Conservation (phyloP, 2,888 invertebrate species). For the Drosophila putrida region DNA sequence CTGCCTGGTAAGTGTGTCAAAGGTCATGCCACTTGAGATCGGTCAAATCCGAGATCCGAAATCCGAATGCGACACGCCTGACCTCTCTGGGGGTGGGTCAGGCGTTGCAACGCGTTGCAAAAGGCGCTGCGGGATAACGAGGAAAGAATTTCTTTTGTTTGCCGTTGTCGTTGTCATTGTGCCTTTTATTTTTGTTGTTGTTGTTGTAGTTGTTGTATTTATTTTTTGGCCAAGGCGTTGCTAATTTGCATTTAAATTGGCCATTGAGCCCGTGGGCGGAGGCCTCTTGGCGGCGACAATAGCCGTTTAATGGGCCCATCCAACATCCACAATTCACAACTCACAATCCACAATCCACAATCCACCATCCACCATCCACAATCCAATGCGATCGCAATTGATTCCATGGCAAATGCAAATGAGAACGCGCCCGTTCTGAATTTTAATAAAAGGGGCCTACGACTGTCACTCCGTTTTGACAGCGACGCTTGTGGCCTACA, state of each 20-base stretch:
- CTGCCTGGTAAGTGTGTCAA: constrained; percentile 82
- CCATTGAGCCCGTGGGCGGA: constrained; percentile 59
- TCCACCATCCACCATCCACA: neutral
- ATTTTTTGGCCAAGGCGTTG: constrained; percentile 56
- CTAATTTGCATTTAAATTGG: constrained; percentile 71
- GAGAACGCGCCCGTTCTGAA: constrained; percentile 56
- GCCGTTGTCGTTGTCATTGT: neutral
- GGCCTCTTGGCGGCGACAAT: constrained; percentile 66
- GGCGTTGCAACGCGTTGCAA: constrained; percentile 2
- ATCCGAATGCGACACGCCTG: constrained; percentile 3
- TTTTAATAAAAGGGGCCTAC: constrained; percentile 41
- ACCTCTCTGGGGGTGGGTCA: constrained; percentile 6
- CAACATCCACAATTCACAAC: constrained; percentile 7
- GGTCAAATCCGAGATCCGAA: constrained; percentile 14
- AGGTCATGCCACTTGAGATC: constrained; percentile 24
- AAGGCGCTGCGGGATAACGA: constrained; percentile 7
- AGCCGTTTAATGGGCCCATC: constrained; percentile 65
- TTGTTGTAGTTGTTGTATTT: constrained; percentile 7
- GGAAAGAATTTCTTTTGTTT: constrained; percentile 24
- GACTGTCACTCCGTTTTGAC: constrained; percentile 62
- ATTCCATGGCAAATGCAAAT: constrained; percentile 62
- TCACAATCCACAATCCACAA: neutral
- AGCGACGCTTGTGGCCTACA: constrained; percentile 62
- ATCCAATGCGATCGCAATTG: constrained; percentile 65
- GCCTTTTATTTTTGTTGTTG: neutral